Percentiles rank a stretch among this genome's conserved stretches.
Evolutionary conservation across 2,113 vertebrate genomes (phyloP).

Genomic region (Dromas ardeola): DNA sequence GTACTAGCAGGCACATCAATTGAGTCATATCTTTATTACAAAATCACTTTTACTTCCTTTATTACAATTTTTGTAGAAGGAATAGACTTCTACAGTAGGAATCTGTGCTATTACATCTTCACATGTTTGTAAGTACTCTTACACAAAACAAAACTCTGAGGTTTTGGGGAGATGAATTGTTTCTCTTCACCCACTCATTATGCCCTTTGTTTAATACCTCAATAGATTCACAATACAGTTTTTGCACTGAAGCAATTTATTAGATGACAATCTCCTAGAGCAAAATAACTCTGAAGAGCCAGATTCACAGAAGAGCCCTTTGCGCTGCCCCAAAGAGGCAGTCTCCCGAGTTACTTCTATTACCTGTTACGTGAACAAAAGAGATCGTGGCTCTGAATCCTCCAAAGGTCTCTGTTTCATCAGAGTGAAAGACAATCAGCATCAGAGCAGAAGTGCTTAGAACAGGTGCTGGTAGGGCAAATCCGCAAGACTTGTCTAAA

Average conservation of each 20-base stretch:
- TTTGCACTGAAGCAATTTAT: neutral
- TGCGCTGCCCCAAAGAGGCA: neutral
- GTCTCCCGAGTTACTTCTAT: neutral
- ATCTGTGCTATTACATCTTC: neutral
- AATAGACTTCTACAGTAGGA: neutral
- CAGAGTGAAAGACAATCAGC: slow-evolving; percentile 78
- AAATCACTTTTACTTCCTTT: neutral
- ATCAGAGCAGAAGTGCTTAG: slow-evolving; percentile 77
- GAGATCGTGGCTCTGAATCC: slow-evolving; percentile 78
- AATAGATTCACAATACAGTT: neutral
- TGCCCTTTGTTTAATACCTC: neutral
- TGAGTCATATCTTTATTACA: neutral
- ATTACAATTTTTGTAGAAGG: neutral
- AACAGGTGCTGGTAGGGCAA: slow-evolving; percentile 68
- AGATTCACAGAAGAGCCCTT: neutral
- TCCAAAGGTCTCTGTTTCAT: slow-evolving; percentile 69
- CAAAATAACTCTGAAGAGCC: neutral
- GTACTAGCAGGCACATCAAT: neutral
- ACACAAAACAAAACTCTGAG: neutral
- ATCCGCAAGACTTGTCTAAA: slow-evolving; percentile 79
- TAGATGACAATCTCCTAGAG: neutral
- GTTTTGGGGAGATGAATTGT: neutral
- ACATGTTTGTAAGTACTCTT: neutral
- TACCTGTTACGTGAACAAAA: slow-evolving; percentile 80
- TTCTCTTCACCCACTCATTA: neutral